Percentiles rank a stretch among this genome's conserved stretches.
These are phyloP conservation scores for Sebastes diaconus DNA, from an alignment of 2,797 vertebrate genomes.

Conservation along the genomic window DNA sequence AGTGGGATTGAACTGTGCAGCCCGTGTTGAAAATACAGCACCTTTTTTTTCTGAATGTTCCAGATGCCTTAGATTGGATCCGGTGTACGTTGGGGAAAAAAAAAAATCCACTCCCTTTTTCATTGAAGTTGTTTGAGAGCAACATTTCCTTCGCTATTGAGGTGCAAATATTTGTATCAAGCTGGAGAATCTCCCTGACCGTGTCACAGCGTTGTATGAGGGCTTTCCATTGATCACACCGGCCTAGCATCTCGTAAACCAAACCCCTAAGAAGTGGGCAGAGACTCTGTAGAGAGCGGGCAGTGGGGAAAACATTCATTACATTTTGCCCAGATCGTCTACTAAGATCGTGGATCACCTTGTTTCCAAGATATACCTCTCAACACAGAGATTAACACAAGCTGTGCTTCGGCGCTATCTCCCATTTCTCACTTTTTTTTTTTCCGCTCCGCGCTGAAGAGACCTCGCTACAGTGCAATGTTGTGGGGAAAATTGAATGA, in stretches of 20 bases:
- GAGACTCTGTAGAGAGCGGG: neutral
- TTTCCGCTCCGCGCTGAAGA: slow-evolving; percentile 12
- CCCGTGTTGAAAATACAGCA: slow-evolving; percentile 59
- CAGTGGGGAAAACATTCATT: neutral
- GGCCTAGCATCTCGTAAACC: neutral
- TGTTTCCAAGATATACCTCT: slow-evolving; percentile 39
- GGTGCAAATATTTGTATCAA: slow-evolving; percentile 54
- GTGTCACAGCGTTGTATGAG: slow-evolving; percentile 5
- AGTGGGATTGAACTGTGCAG: slow-evolving; percentile 70
- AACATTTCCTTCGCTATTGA: slow-evolving; percentile 19
- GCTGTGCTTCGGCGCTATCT: slow-evolving; percentile 11
- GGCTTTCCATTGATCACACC: slow-evolving; percentile 35
- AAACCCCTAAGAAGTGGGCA: neutral
- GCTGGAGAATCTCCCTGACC: slow-evolving; percentile 32
- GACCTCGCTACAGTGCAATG: slow-evolving; percentile 58
- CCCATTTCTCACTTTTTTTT: slow-evolving; percentile 22
- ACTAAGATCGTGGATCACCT: slow-evolving; percentile 30
- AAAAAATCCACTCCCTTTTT: neutral
- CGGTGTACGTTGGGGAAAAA: neutral
- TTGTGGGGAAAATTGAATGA: slow-evolving; percentile 75
- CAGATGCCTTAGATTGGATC: slow-evolving; percentile 56
- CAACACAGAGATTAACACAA: slow-evolving; percentile 47
- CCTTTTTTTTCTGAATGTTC: slow-evolving; percentile 1
- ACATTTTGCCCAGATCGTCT: slow-evolving; percentile 13
- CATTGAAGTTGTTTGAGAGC: slow-evolving; percentile 46